These are phyloP conservation scores for Acipenser transmontanus DNA, from an alignment of 2,797 vertebrate genomes.

Conservation along the genomic window DNA sequence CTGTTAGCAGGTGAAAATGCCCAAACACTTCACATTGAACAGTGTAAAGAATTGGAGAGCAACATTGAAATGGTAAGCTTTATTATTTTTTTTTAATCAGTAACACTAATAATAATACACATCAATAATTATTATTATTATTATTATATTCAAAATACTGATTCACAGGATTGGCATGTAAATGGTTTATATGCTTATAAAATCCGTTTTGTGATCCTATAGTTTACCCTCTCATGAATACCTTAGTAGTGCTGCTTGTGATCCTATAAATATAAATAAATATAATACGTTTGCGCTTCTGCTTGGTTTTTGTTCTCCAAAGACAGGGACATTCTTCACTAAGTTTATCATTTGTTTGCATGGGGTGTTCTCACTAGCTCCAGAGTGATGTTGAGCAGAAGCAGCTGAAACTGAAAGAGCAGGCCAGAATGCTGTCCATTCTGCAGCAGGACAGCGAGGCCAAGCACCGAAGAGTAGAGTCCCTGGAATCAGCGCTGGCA, in stretches of 20 bases:
- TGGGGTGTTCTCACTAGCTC: conserved; percentile 52
- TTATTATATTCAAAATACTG: neutral
- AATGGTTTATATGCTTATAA: neutral
- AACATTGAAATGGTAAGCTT: conserved; percentile 68
- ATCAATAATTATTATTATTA: neutral
- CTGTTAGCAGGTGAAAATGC: conserved; percentile 67
- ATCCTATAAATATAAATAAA: neutral
- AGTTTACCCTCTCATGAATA: neutral
- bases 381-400: conserved; percentile 61
- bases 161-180: neutral
- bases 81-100: neutral
- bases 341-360: neutral
- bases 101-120: neutral
- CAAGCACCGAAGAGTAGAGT: conserved; percentile 54
- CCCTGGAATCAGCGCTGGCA: conserved; percentile 61
- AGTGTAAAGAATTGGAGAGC: conserved; percentile 68
- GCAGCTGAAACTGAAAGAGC: conserved; percentile 53
- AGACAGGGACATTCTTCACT: neutral
- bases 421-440: conserved; percentile 60
- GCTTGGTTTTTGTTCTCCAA: neutral
- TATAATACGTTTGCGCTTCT: neutral
- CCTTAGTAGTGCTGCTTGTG: neutral
- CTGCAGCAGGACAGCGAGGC: conserved; percentile 61
- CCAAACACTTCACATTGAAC: conserved; percentile 58
- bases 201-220: too few species aligned